A percentile compares a stretch with the other conserved stretches of the same genome.
phyloP scores from a whole-genome alignment of 2,888 invertebrate genomes.

The Abscondita cerata region DNA sequence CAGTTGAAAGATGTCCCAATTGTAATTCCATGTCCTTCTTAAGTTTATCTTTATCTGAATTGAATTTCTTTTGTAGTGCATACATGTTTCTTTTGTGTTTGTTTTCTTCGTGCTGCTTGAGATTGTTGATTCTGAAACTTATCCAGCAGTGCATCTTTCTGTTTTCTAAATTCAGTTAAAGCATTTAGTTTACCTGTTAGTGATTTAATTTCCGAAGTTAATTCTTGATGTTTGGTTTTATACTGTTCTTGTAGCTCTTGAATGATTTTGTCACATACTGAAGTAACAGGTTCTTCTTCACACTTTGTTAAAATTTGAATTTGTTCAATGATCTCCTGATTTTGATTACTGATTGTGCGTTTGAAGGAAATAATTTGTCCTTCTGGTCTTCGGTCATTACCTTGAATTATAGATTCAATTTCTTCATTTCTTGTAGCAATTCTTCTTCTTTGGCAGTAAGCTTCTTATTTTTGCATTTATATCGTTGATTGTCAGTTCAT shows the following conservation, averaged over 20 bases:
- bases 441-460: conserved; percentile 65
- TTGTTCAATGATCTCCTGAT: no score
- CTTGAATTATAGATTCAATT: conserved; percentile 66
- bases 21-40: conserved; percentile 88
- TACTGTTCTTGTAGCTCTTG: conserved; percentile 76
- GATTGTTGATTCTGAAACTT: conserved; percentile 86
- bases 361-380: conserved; percentile 86
- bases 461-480: conserved; percentile 81
- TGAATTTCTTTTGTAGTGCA: conserved; percentile 72
- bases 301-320: no score
- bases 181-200: conserved; percentile 87
- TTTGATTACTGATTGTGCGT: conserved; percentile 72
- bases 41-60: conserved; percentile 79
- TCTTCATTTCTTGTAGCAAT: conserved; percentile 76
- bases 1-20: conserved; percentile 79
- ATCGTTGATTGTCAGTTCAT: conserved; percentile 83
- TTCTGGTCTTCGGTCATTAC: conserved; percentile 79
- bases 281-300: conserved; percentile 70
- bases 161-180: conserved; percentile 88
- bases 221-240: conserved; percentile 79
- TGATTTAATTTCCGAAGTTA: conserved; percentile 87
- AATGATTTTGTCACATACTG: conserved; percentile 70
- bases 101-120: conserved; percentile 65
- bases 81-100: conserved; percentile 81
- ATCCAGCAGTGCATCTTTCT: conserved; percentile 82